A percentile compares a stretch with the other conserved stretches of the same genome.
phyloP scores from a whole-genome alignment of 1,140 invertebrate genomes.

The Lepidurus couesii region DNA sequence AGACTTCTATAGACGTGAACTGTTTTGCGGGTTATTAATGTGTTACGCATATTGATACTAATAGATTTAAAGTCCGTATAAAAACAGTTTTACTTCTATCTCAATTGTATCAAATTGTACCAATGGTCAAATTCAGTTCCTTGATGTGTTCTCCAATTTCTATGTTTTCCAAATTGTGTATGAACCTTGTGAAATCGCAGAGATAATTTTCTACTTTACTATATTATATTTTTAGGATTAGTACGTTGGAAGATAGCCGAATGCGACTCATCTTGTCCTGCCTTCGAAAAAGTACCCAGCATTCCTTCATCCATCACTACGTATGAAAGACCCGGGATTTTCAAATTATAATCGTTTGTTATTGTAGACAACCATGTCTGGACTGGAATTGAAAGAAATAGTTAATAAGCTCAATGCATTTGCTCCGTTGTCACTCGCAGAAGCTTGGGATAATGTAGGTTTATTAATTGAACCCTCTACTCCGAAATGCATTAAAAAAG shows the following conservation, averaged over 20 bases:
- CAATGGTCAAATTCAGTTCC: no score
- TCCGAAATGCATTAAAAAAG: conserved; percentile 53
- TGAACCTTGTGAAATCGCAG: no score
- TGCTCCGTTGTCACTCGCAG: conserved; percentile 66
- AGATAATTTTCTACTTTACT: neutral
- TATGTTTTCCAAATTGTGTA: no score
- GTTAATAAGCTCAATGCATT: conserved; percentile 59
- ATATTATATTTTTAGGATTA: neutral
- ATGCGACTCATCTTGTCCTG: neutral
- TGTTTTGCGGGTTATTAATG: no score
- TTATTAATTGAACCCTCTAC: conserved; percentile 73
- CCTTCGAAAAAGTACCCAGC: neutral
- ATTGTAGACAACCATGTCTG: conserved; percentile 38
- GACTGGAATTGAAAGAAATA: conserved; percentile 54
- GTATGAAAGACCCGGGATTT: neutral
- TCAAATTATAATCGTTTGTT: neutral
- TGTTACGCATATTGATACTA: no score
- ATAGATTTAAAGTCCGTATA: no score
- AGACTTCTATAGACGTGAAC: no score
- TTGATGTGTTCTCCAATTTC: no score
- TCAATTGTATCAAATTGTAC: no score
- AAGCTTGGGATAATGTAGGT: conserved; percentile 93
- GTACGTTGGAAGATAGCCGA: neutral
- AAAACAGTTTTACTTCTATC: no score
- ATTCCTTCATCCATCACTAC: neutral